These are phyloP conservation scores for Lasioglossum pauxillum DNA, from an alignment of 2,888 invertebrate genomes.

Conservation along the genomic window DNA sequence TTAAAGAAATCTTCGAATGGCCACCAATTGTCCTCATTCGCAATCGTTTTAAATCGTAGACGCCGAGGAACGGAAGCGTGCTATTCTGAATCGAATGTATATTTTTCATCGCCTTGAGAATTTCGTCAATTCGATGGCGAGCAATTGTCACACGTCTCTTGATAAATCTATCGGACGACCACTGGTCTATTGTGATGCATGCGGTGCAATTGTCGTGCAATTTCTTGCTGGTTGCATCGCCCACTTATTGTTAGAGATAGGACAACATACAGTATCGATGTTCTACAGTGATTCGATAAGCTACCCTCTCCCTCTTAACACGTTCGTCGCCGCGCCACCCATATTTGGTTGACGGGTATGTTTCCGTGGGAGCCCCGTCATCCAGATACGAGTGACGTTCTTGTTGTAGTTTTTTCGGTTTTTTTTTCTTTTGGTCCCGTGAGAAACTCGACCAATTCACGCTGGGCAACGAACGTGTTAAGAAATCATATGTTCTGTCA, in stretches of 20 bases:
- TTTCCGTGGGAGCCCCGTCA: no score
- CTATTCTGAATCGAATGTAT: constrained; percentile 14
- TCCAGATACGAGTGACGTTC: no score
- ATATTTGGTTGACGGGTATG: no score
- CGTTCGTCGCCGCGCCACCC: no score
- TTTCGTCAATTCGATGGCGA: constrained; percentile 10
- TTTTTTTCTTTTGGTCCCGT: no score
- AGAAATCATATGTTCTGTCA: neutral
- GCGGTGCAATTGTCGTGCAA: constrained; percentile 39
- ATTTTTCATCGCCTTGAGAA: constrained; percentile 16
- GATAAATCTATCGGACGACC: constrained; percentile 29
- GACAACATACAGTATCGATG: neutral
- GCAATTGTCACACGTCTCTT: constrained; percentile 21
- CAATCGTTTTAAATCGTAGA: constrained; percentile 25
- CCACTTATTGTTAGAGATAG: neutral
- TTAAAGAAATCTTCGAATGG: constrained; percentile 59
- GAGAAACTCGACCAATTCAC: no score
- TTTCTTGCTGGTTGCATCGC: constrained; percentile 1
- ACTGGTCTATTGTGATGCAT: constrained; percentile 31
- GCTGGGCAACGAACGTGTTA: no score
- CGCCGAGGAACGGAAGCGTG: constrained; percentile 24
- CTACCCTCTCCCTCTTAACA: neutral
- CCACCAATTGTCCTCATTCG: constrained; percentile 27
- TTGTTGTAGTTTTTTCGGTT: no score
- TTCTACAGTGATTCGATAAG: neutral